Evolutionary conservation across 2,113 vertebrate species (phyloP).

Genomic region (Nestor notabilis): DNA sequence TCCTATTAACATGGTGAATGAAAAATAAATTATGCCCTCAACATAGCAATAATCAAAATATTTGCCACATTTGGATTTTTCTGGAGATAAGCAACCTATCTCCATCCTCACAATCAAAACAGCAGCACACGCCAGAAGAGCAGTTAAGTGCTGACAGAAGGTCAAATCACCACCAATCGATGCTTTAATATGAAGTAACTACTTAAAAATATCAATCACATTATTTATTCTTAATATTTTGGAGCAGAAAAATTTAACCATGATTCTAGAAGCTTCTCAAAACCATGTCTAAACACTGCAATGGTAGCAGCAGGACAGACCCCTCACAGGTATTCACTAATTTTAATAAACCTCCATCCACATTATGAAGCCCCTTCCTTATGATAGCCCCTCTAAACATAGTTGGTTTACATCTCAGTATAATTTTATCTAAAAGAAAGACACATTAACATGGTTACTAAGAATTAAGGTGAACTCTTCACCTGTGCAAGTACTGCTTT

Average conservation of each 20-base stretch:
- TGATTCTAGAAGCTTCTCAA: neutral
- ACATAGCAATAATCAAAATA: neutral
- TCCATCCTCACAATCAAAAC: neutral
- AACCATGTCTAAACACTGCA: neutral
- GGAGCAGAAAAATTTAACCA: neutral
- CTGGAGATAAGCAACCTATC: neutral
- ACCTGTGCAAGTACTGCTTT: neutral
- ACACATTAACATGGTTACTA: neutral
- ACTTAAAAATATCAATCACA: neutral
- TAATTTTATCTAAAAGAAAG: neutral
- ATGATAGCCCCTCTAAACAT: accelerated
- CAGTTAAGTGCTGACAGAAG: neutral
- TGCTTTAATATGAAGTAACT: neutral
- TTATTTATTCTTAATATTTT: neutral
- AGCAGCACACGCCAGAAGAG: neutral
- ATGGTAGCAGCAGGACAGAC: neutral
- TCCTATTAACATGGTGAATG: neutral
- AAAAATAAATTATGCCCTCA: neutral
- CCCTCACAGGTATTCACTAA: neutral
- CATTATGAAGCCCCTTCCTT: neutral
- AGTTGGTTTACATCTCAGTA: neutral
- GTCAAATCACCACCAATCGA: neutral
- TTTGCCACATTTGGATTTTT: neutral
- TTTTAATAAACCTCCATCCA: neutral
- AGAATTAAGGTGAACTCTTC: neutral